Evolutionary conservation across 2,797 vertebrate species (phyloP), one percentile per base, ranked within the genome.

Genomic region (Falco peregrinus): DNA sequence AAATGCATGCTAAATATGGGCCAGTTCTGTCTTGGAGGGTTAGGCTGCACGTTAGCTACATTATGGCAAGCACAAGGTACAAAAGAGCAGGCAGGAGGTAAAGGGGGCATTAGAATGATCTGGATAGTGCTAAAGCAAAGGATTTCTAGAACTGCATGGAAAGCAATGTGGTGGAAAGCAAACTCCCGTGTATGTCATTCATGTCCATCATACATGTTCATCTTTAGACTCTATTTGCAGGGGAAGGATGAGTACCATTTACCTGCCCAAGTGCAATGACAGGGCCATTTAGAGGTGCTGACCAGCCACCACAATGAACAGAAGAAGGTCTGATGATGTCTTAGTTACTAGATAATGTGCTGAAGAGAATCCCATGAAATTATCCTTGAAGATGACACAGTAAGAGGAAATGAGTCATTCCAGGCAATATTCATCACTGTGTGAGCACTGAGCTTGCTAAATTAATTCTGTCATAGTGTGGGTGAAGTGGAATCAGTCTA

Each of bases 341-440:
- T 67, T 92, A 69, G 37, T 94, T 93, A 47, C n/a, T 61, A 79
- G 45, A 69, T 85, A 74, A 87, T 54, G 9, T 75, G 50, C 60
- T 87, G 45, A 94, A 94, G 21, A 90, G 63, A 69, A 87, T 25
- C 37, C 45, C 64, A 71, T 84, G 63, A 94, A 95, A 94, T 96
- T 93, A 95, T 93, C 88, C 94, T 96, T 96, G 95, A 89, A 77
- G 88, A 90, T 78, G 81, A 83, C 81, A 92, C 54, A 90, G 64
- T 71, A 57, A 87, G 95, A 95, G 88, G 92, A 96, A 95, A 94
- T 96, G 70, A 97, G 71, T 96, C 86, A 96, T 90, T 92, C 45
- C 79, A 92, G 37, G 56, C 11, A 0, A 90, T 37, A 57, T 63
- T 94, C 93, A 92, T 94, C 94, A 83, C 26, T n/a, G 26, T 91